These are phyloP conservation scores for Eulemur mongoz DNA, from an alignment of 2,797 vertebrate species.

Conservation along the genomic window DNA sequence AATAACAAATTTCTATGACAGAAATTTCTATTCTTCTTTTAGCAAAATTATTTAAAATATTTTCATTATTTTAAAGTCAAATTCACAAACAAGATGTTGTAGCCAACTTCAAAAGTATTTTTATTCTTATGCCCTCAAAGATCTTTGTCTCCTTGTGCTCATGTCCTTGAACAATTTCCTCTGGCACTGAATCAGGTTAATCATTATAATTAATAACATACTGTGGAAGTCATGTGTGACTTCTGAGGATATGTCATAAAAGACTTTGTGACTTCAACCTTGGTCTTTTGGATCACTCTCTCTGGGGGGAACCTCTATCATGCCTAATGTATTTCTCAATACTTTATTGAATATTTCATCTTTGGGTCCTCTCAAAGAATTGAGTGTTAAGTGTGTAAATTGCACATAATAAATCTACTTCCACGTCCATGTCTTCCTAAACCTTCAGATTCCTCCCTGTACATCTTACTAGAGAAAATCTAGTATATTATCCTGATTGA, in stretches of 20 bases:
- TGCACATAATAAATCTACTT: not conserved
- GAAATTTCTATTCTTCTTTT: not conserved
- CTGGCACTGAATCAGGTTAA: not conserved
- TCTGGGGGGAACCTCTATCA: not conserved
- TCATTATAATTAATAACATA: not conserved
- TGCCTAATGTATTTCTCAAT: not conserved
- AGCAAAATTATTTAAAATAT: not conserved
- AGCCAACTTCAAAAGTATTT: not conserved
- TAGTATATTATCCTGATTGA: not conserved
- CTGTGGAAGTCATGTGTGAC: not conserved
- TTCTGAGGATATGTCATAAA: not conserved
- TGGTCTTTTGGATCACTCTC: not conserved
- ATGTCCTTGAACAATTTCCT: not conserved
- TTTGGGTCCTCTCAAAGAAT: not conserved
- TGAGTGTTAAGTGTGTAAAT: not conserved
- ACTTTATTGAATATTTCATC: not conserved
- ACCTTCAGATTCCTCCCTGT: not conserved
- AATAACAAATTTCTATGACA: not conserved
- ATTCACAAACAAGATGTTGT: not conserved
- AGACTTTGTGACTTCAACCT: not conserved
- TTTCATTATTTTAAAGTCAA: conserved; percentile 29
- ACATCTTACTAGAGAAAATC: not conserved
- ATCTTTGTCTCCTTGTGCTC: not conserved
- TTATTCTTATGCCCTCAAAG: not conserved
- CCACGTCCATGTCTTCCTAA: not conserved